phyloP scores from a whole-genome alignment of 92 coral and sea anemone species.

The Palythoa heliodiscus region DNA sequence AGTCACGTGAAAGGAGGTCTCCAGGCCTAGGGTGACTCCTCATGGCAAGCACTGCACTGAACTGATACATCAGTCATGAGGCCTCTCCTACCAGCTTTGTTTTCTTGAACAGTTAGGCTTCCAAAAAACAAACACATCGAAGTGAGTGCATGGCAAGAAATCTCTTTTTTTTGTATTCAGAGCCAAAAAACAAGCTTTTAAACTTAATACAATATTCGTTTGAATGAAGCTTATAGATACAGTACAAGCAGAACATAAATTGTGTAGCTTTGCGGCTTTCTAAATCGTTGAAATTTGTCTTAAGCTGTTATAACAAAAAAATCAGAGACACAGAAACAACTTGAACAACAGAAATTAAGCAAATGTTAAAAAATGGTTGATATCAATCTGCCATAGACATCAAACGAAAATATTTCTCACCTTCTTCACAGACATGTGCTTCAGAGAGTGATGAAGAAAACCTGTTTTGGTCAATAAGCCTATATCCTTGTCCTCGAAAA shows the following conservation, averaged over 20 bases:
- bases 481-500: conserved; percentile 33
- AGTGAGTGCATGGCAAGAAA: conserved; percentile 24
- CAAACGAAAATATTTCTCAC: conserved; percentile 42
- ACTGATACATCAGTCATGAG: conserved; percentile 47
- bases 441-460: conserved; percentile 56
- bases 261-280: conserved; percentile 35
- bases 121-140: conserved; percentile 39
- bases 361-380: conserved; percentile 23
- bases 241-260: conserved; percentile 37
- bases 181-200: conserved; percentile 28
- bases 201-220: conserved; percentile 21
- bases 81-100: conserved; percentile 39
- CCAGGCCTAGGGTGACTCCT: conserved; percentile 23
- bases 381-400: conserved; percentile 6
- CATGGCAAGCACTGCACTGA: conserved; percentile 45
- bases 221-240: conserved; percentile 34
- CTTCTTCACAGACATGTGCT: conserved; percentile 52
- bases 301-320: no score
- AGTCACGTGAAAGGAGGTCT: conserved; percentile 27
- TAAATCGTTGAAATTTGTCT: conserved; percentile 17
- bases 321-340: conserved; percentile 21
- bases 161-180: conserved; percentile 30
- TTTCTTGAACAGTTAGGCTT: conserved; percentile 28
- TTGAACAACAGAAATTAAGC: conserved; percentile 14
- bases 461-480: conserved; percentile 55